Conservation (phyloP, 2,797 vertebrate genomes). For the Phrynocephalus forsythii region DNA sequence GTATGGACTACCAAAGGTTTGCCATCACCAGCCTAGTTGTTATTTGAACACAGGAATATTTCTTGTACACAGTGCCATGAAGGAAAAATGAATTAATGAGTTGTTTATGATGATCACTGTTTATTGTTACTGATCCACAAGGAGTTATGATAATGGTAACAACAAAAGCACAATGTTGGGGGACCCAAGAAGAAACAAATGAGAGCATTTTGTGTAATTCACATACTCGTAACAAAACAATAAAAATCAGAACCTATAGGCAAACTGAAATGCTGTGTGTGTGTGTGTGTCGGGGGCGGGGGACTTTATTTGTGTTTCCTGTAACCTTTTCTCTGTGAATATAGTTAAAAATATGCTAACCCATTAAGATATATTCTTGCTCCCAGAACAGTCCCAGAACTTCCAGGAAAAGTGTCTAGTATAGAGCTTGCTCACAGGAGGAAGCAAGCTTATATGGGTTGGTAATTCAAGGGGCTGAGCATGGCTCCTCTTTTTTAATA, state of each 20-base stretch:
- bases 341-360: neutral
- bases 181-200: conserved; percentile 50
- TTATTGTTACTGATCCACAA: conserved; percentile 53
- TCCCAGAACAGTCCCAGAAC: no score
- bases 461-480: no score
- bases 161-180: conserved; percentile 48
- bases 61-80: conserved; percentile 67
- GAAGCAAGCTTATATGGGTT: no score
- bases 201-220: conserved; percentile 63
- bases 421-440: no score
- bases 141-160: conserved; percentile 62
- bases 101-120: conserved; percentile 67
- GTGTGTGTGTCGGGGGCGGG: no score
- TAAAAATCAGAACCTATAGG: neutral
- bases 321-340: neutral
- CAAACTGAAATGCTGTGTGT: neutral
- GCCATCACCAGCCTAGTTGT: neutral
- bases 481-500: no score
- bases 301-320: no score
- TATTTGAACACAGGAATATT: conserved; percentile 68
- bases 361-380: no score
- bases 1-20: no score
- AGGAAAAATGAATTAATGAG: conserved; percentile 76
- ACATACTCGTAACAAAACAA: conserved; percentile 62
- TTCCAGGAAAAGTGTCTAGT: no score